phyloP scores from a whole-genome alignment of 2,888 invertebrate genomes.

The Phaonia tiefii region DNA sequence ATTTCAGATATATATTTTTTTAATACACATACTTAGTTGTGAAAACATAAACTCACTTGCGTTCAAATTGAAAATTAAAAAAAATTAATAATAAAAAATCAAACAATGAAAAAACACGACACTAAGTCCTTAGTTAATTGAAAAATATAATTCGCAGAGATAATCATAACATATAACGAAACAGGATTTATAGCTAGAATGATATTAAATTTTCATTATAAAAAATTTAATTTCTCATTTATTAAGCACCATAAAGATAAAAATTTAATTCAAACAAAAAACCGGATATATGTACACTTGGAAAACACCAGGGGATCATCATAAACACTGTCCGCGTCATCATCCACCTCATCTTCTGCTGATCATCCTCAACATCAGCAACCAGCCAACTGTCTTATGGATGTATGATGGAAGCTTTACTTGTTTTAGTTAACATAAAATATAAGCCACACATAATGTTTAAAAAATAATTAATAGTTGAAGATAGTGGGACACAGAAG shows the following conservation, averaged over 20 bases:
- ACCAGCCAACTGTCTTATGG: not conserved
- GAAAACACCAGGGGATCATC: slow-evolving; percentile 35
- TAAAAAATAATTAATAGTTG: slow-evolving; percentile 58
- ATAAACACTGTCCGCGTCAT: slow-evolving; percentile 6
- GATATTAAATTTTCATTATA: slow-evolving; percentile 1
- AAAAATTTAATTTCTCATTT: slow-evolving; percentile 24
- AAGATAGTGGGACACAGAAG: slow-evolving; percentile 41
- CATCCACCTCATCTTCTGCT: not conserved
- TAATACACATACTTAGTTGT: slow-evolving; percentile 32
- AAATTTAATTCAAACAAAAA: slow-evolving; percentile 42
- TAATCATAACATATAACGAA: slow-evolving; percentile 39
- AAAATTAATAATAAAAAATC: slow-evolving; percentile 12
- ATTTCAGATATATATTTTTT: slow-evolving; percentile 21
- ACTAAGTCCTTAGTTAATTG: slow-evolving; percentile 48
- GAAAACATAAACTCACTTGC: not conserved
- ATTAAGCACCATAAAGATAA: slow-evolving; percentile 61
- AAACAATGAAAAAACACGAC: not conserved
- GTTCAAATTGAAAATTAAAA: not conserved
- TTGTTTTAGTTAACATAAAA: slow-evolving; percentile 14
- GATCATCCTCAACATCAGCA: not conserved
- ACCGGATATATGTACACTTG: slow-evolving; percentile 34
- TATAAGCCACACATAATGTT: slow-evolving; percentile 27
- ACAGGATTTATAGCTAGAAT: slow-evolving; percentile 44
- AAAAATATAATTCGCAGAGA: slow-evolving; percentile 47
- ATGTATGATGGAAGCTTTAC: slow-evolving; percentile 27